Evolutionary conservation across 2,797 vertebrate genomes (phyloP).

Genomic region (Vespertilio murinus): DNA sequence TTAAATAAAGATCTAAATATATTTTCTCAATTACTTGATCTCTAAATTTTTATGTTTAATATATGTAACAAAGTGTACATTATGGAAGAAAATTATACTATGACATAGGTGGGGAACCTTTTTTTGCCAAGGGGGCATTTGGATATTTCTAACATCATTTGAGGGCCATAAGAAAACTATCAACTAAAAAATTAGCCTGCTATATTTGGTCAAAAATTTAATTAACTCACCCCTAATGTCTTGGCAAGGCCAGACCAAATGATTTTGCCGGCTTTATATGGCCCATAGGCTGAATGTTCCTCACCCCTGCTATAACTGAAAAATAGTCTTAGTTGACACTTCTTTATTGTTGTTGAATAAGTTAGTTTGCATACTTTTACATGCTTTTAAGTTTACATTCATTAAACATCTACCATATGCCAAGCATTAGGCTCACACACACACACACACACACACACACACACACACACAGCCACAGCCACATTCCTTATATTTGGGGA

Average conservation of each 20-base stretch:
- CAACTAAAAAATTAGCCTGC: too few species aligned
- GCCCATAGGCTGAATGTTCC: too few species aligned
- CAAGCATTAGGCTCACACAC: not conserved
- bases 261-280: too few species aligned
- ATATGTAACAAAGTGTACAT: not conserved
- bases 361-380: not conserved
- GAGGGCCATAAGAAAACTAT: too few species aligned
- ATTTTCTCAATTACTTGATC: slow-evolving; percentile 50
- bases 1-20: slow-evolving; percentile 27
- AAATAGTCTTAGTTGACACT: not conserved
- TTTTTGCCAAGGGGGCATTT: too few species aligned
- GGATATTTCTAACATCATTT: too few species aligned
- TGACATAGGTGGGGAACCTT: too few species aligned
- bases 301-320: not conserved
- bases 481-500: not conserved
- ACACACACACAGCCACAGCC: not conserved
- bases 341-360: not conserved
- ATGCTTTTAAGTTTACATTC: not conserved
- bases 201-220: too few species aligned
- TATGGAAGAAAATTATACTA: not conserved
- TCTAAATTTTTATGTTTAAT: slow-evolving; percentile 40
- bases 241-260: too few species aligned
- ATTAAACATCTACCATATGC: not conserved
- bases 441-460: not conserved
- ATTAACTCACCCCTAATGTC: too few species aligned